phyloP scores from a whole-genome alignment of 1,140 invertebrate genomes.

The Bombus ignitus region DNA sequence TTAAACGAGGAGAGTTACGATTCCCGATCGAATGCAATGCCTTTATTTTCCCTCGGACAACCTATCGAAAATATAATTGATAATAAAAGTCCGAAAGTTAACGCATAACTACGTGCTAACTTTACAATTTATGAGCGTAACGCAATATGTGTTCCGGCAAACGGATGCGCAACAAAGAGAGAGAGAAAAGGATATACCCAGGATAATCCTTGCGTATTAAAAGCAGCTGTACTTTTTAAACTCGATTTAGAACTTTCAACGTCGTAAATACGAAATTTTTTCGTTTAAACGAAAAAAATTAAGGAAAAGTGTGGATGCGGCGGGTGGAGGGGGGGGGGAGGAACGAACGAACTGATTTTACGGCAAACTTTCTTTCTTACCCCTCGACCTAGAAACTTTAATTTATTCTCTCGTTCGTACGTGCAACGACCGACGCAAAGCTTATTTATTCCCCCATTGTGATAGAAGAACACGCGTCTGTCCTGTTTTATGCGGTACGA shows the following conservation, averaged over 20 bases:
- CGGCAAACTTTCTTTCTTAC: background rate
- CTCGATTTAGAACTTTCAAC: background rate
- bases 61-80: conserved; percentile 37
- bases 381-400: conserved; percentile 1
- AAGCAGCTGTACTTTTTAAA: background rate
- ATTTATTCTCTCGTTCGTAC: conserved; percentile 14
- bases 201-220: background rate
- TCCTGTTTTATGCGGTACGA: background rate
- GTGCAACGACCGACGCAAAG: background rate
- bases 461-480: background rate
- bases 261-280: conserved; percentile 10
- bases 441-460: conserved; percentile 2
- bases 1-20: background rate
- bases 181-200: background rate
- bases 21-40: background rate
- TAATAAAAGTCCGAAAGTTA: conserved; percentile 7
- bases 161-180: background rate
- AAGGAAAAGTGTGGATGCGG: no score
- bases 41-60: background rate
- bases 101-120: no score
- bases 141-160: no score
- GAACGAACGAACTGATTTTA: background rate
- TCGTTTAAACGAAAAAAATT: background rate
- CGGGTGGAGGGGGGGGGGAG: no score
- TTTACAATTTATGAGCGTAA: background rate